Evolutionary conservation across 2,113 vertebrate species (phyloP), one percentile per base, ranked within the genome.

Genomic region (Nibea coibor): DNA sequence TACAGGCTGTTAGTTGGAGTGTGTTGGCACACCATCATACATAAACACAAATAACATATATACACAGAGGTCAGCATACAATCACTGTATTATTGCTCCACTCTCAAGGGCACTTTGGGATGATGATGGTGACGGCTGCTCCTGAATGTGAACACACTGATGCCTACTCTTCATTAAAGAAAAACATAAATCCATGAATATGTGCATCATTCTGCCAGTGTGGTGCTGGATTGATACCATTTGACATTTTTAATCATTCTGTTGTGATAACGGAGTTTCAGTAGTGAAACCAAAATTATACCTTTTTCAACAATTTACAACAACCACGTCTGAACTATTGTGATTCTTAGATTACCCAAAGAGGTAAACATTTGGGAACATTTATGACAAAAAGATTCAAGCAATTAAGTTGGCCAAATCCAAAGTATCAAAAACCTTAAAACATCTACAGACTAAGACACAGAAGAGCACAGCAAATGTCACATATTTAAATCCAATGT

Each of bases 1-100:
- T 26, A 20, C 26, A 54, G 68, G 68, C 71, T 79, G 63, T 76
- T 75, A 62, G 42, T 20, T 35, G 35, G 70, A 78, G 80, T 26
- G 26, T 35, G 24, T 45, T 51, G 45, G 3, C 24, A 22, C 50
- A 62, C n/a, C 11, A 43, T 7, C 54, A 26, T 5, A 74, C n/a
- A 80, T 14, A 54, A 43, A 58, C 54, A 53, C 15, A 78, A 24
- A 48, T 35, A 75, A 31, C 4, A 24, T 31, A 7, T 17, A 4
- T 5, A 61, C 61, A 62, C 53, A 22, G 6, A 71, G 22, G 69
- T 74, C 42, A 56, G 39, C 59, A 19, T 10, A 35, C 39, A 59
- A 65, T 22, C 24, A 7, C 11, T n/a, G 58, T 10, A 26, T 26
- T 22, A 17, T 68, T 58, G 51, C 28, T 64, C 17, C 2, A 54